Percentiles rank a stretch among this genome's conserved stretches.
Conservation (phyloP, 2,797 vertebrate genomes). For the Aratinga solstitialis region DNA sequence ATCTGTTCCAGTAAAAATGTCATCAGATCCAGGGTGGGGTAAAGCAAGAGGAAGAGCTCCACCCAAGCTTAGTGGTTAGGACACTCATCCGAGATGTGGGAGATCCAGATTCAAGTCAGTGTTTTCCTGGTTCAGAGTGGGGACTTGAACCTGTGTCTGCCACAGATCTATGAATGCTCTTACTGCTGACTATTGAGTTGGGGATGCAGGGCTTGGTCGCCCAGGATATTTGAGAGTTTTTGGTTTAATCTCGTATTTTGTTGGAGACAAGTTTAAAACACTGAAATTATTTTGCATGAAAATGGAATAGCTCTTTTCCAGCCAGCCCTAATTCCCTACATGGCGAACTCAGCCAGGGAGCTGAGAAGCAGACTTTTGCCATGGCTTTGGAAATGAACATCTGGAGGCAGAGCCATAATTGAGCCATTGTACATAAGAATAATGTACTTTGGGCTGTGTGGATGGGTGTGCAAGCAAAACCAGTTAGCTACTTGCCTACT, state of each 20-base stretch:
- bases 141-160: constrained; percentile 33
- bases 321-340: not conserved
- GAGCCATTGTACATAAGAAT: not conserved
- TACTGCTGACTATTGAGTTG: not conserved
- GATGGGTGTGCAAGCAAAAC: not conserved
- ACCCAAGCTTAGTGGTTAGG: constrained; percentile 63
- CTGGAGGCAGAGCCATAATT: not conserved
- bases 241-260: not conserved
- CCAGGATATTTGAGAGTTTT: not conserved
- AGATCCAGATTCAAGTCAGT: constrained; percentile 27
- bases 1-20: constrained; percentile 57
- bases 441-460: not conserved
- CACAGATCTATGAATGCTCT: not conserved
- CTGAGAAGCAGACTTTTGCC: not conserved
- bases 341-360: not conserved
- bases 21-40: constrained; percentile 62
- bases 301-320: not conserved
- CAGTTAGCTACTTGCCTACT: not conserved
- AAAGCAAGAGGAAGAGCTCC: constrained; percentile 63
- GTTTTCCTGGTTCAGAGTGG: constrained; percentile 53
- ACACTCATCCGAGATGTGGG: constrained; percentile 42
- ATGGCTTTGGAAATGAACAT: not conserved
- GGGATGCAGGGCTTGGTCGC: not conserved
- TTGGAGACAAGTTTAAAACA: not conserved
- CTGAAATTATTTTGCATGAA: not conserved